These are phyloP conservation scores for Druceiella hillmani DNA, from an alignment of 2,888 invertebrate species.

Conservation along the genomic window DNA sequence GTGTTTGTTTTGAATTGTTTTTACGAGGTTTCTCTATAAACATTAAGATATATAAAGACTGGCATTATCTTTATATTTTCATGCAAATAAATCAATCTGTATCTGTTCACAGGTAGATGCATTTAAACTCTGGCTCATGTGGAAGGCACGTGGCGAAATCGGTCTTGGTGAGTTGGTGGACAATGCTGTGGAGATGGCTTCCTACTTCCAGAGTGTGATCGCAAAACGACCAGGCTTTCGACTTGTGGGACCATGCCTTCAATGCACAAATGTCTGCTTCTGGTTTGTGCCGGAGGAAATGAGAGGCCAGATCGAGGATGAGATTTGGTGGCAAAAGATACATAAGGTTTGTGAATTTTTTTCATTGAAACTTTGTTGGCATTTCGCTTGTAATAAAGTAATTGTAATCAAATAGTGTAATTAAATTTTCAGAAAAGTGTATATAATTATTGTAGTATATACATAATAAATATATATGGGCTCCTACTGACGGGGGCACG, in stretches of 20 bases:
- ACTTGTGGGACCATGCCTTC: slow-evolving; percentile 54
- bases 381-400: no score
- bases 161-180: slow-evolving; percentile 59
- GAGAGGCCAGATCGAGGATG: slow-evolving; percentile 37
- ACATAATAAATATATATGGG: no score
- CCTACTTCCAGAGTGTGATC: slow-evolving; percentile 52
- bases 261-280: slow-evolving; percentile 85
- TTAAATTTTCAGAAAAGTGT: no score
- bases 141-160: slow-evolving; percentile 71
- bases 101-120: slow-evolving; percentile 69
- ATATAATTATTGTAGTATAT: no score
- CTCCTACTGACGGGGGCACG: no score
- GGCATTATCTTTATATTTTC: no score
- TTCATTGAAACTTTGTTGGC: not conserved
- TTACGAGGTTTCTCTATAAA: no score
- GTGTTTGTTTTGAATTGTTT: no score
- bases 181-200: slow-evolving; percentile 56
- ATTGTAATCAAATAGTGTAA: no score
- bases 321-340: slow-evolving; percentile 48
- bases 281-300: slow-evolving; percentile 73
- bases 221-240: slow-evolving; percentile 52
- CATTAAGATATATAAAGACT: no score
- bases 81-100: no score
- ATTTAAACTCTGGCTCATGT: slow-evolving; percentile 90
- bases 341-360: slow-evolving; percentile 38